Conservation (phyloP, 2,888 invertebrate species). For the Scelioninae gen. 2 region DNA sequence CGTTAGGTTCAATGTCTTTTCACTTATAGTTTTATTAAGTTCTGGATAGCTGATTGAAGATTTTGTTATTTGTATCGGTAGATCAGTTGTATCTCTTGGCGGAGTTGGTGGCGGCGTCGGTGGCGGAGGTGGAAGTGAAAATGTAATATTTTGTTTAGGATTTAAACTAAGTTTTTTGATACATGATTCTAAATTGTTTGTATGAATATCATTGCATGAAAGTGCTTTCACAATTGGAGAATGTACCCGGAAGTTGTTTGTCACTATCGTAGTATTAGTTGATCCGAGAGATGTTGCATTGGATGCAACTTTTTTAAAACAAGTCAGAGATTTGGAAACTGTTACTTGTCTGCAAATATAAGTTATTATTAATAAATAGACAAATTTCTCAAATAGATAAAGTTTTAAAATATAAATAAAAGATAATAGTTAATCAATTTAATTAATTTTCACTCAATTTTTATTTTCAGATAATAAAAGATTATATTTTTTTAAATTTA, state of each 20-base stretch:
- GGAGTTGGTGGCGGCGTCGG: constrained; percentile 27
- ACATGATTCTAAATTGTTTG: constrained; percentile 10
- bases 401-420: no score
- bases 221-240: constrained; percentile 20
- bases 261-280: constrained; percentile 9
- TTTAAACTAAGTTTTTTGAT: constrained; percentile 24
- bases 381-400: no score
- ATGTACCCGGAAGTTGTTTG: constrained; percentile 12
- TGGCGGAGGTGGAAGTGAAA: constrained; percentile 18
- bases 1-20: no score
- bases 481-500: no score
- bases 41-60: no score
- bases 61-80: no score
- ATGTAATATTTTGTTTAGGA: background rate
- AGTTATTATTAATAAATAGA: no score
- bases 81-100: constrained; percentile 1
- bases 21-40: no score
- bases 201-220: constrained; percentile 38
- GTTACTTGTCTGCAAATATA: constrained; percentile 7
- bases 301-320: constrained; percentile 1
- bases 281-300: constrained; percentile 15
- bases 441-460: no score
- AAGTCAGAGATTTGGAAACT: constrained; percentile 8
- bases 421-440: no score
- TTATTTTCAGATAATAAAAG: no score